These are phyloP conservation scores for Desmophyllum pertusum DNA, from an alignment of 92 coral and sea anemone species.

Conservation along the genomic window DNA sequence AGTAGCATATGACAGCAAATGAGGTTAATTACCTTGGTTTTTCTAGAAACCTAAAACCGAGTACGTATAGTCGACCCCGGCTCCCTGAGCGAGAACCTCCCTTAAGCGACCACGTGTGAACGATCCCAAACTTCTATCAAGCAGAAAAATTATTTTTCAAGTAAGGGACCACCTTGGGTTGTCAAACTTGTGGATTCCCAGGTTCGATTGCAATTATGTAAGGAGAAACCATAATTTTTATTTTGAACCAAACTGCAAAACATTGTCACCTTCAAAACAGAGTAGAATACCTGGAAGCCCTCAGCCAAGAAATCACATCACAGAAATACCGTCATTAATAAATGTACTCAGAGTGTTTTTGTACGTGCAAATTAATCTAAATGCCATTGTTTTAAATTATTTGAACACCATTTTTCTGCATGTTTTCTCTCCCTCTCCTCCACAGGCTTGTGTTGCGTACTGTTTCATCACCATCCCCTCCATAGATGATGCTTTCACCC, in stretches of 20 bases:
- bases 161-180: background rate
- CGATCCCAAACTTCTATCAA: background rate
- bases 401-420: background rate
- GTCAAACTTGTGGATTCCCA: too few relatives aligned
- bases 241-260: background rate
- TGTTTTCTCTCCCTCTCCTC: background rate
- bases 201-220: background rate
- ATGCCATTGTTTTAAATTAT: background rate
- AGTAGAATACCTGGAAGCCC: background rate
- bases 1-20: background rate
- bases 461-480: slow-evolving; percentile 98
- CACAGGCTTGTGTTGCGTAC: slow-evolving; percentile 96
- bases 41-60: background rate
- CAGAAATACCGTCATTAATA: too few relatives aligned
- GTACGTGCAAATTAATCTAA: too few relatives aligned
- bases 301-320: too few relatives aligned
- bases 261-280: background rate
- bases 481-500: slow-evolving; percentile 83
- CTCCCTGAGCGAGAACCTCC: background rate
- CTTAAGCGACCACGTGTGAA: background rate
- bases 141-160: background rate
- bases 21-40: background rate
- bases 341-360: too few relatives aligned
- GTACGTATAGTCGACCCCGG: background rate
- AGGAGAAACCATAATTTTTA: too few relatives aligned